Evolutionary conservation across 1,140 invertebrate genomes (phyloP), one percentile per base, ranked within the genome.

Genomic region (Neodiprion lecontei): DNA sequence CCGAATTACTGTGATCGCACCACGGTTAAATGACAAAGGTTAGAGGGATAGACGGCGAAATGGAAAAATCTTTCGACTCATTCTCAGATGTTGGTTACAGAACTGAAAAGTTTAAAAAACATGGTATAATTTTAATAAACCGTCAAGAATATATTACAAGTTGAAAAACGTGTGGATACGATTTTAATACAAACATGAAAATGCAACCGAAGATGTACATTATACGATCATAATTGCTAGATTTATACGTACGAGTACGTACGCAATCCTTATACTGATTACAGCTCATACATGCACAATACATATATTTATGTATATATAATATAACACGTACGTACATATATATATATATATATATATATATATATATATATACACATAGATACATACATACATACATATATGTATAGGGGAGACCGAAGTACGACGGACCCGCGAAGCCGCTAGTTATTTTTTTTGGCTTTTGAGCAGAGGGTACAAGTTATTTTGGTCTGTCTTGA

Each of bases 31-130:
- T 40, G 5, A 40, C 28, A 40, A 40, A 1, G 28, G 28, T 2
- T 40, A 40, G 28, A 40, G 5, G 28, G 28, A 40, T 40, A 40
- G 28, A 40, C 28, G 5, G 28, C 28, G 28, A 40, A 40, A 40
- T 40, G 28, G 28, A 40, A 40, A 40, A 40, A 40, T 40, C 1
- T 40, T 40, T 40, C 28, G 5, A 40, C 5, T 40, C 28, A 3
- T 40, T 3, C 28, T 40, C 28, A 40, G 28, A 40, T 40, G 28
- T 40, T 40, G 28, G 28, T 40, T 40, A 40, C 53, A 67, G 69
- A 74, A 78, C 85, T 78, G 76, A 84, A 83, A 84, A 82, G 78
- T 82, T 83, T 86, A 86, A 80, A 87, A 88, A 87, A 84, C 80
- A 85, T 87, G 82, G 75, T 81, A 84, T 61, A 17, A 61, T 76